These are phyloP conservation scores for Lycocorax pyrrhopterus DNA, from an alignment of 2,113 vertebrate species.

Conservation along the genomic window DNA sequence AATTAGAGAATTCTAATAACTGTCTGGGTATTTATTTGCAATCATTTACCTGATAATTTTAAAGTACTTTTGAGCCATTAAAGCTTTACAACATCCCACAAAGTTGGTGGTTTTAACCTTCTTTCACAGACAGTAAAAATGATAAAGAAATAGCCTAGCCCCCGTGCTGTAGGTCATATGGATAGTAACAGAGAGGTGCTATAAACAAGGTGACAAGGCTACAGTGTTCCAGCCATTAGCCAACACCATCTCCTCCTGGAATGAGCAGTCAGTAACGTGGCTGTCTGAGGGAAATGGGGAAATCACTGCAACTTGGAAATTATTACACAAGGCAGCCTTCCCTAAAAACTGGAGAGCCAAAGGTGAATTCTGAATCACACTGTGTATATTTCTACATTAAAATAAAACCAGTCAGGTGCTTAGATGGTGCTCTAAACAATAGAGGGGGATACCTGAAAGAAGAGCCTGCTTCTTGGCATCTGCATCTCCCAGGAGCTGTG, in stretches of 20 bases:
- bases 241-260: conserved; percentile 33
- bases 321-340: not conserved
- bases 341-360: not conserved
- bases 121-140: conserved; percentile 26
- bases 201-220: not conserved
- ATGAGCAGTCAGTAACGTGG: not conserved
- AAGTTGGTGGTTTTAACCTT: not conserved
- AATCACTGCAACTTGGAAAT: not conserved
- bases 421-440: not conserved
- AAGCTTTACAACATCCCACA: not conserved
- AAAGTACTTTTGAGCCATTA: not conserved
- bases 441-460: not conserved
- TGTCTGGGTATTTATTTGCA: not conserved
- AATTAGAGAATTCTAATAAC: not conserved
- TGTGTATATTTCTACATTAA: not conserved
- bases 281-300: not conserved
- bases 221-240: not conserved
- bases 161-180: not conserved
- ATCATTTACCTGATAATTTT: not conserved
- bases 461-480: not conserved
- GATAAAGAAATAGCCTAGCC: not conserved
- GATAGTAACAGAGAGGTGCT: not conserved
- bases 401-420: not conserved
- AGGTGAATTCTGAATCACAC: not conserved
- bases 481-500: not conserved